These are phyloP conservation scores for Euura lappo DNA, from an alignment of 1,140 invertebrate genomes.

Conservation along the genomic window DNA sequence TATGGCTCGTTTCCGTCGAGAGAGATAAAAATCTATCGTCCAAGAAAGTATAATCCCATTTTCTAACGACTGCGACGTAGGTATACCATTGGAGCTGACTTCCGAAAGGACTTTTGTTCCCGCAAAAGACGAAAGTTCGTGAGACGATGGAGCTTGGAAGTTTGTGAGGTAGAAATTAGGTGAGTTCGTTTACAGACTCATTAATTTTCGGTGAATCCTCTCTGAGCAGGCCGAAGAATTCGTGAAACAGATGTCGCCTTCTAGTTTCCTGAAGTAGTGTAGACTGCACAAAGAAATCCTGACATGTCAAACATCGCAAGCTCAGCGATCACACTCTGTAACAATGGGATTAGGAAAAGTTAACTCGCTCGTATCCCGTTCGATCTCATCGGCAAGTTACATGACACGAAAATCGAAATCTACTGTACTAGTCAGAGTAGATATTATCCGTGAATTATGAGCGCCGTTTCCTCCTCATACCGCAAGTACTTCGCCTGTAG, in stretches of 20 bases:
- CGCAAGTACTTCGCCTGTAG: background rate
- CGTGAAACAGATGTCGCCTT: background rate
- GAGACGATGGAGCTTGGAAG: background rate
- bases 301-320: background rate
- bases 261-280: background rate
- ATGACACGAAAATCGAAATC: background rate
- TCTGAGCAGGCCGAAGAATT: background rate
- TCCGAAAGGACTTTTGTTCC: background rate
- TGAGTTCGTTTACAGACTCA: background rate
- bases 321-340: background rate
- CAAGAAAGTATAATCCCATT: background rate
- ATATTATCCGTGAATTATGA: background rate
- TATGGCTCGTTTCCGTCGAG: too few relatives aligned
- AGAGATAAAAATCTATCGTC: slow-evolving; percentile 2
- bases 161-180: background rate
- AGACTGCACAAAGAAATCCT: background rate
- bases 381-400: background rate
- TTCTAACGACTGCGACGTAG: background rate
- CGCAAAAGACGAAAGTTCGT: background rate
- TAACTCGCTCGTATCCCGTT: background rate
- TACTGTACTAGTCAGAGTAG: too few relatives aligned
- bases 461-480: too few relatives aligned
- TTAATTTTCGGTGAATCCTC: background rate
- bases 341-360: background rate
- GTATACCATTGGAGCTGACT: background rate